Evolutionary conservation across 1,140 invertebrate species (phyloP).

Genomic region (Orius insidiosus): DNA sequence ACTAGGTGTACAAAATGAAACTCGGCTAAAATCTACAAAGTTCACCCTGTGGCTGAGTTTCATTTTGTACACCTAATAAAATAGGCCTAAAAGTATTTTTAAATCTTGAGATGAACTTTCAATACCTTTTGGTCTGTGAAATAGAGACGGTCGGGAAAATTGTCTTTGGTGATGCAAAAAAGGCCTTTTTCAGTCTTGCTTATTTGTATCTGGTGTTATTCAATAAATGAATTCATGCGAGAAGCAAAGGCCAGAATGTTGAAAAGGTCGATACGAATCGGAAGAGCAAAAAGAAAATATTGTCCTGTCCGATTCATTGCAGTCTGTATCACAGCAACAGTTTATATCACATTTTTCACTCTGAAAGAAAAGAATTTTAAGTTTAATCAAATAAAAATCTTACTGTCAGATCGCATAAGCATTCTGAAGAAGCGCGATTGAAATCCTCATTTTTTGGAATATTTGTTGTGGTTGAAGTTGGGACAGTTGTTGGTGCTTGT

Average conservation of each 20-base stretch:
- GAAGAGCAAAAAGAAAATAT: slow-evolving; percentile 35
- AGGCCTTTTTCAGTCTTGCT: slow-evolving; percentile 28
- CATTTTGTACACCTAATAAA: too few relatives aligned
- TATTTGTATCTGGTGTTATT: slow-evolving; percentile 28
- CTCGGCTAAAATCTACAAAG: too few relatives aligned
- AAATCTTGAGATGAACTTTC: too few relatives aligned
- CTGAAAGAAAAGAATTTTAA: slow-evolving; percentile 19
- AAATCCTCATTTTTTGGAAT: too few relatives aligned
- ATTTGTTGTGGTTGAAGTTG: too few relatives aligned
- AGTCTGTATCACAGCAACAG: slow-evolving; percentile 59
- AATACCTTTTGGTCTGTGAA: slow-evolving; percentile 6
- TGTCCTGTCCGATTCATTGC: slow-evolving; percentile 31
- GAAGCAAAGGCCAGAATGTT: slow-evolving; percentile 12
- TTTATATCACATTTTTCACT: slow-evolving; percentile 46
- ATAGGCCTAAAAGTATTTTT: too few relatives aligned
- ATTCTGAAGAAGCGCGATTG: not conserved
- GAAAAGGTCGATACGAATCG: slow-evolving; percentile 1
- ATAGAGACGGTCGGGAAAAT: slow-evolving; percentile 27
- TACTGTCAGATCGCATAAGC: slow-evolving; percentile 18
- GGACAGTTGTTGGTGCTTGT: too few relatives aligned
- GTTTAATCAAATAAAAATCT: not conserved
- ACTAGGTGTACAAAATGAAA: too few relatives aligned
- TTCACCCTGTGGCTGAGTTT: too few relatives aligned
- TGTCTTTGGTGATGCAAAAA: slow-evolving; percentile 39
- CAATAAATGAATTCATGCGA: slow-evolving; percentile 23